Base-by-base conservation (phyloP, 2,888 invertebrate species). In the Ochropacha duplaris region DNA sequence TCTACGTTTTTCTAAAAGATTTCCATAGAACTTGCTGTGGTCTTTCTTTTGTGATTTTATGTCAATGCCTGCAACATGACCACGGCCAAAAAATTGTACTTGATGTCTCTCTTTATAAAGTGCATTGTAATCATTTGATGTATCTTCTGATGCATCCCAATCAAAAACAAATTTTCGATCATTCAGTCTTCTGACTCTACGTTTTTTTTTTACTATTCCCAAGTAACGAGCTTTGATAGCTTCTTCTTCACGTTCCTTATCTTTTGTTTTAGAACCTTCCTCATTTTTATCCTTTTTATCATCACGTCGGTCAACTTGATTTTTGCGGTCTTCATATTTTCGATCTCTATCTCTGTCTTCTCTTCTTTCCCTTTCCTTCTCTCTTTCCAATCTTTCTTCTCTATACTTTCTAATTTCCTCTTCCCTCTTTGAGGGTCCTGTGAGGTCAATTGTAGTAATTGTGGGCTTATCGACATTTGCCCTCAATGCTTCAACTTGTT, bases 151-250 rank as follows among this genome's bases (percentile, higher is more conserved):
- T 0, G 98, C 99, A 91, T 99, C 99, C 99, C 99, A 99, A 88
- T 99, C 99, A 87, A 99, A 99, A 0, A 99, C 99, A 93, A 99
- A 99, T 90, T 99, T 99, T 16, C 99, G 94, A 83, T 99, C 99
- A 89, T 99, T 99, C 49, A 99, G 91, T 62, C 99, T 94, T 19
- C 99, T 94, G 0, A 99, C 98, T 59, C 99, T 93, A 14, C 99
- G 94, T 79, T 98, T 98, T 81, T 98, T 98, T 82, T 99, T 99
- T 0, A 98, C 93, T 51, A 98, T 95, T 0, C 99, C 99, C 55
- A 99, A 93, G 84, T 99, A 99, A 5, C 99, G 94, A 79, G 99
- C 99, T 76, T 98, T 97, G 59, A 99, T 99, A 0, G 99, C 99
- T 87, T 98, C 98, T 50, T 96, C 94, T 92, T 99, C 99, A 65